Evolutionary conservation across 1,140 invertebrate genomes (phyloP).

Genomic region (Antheraea pernyi): DNA sequence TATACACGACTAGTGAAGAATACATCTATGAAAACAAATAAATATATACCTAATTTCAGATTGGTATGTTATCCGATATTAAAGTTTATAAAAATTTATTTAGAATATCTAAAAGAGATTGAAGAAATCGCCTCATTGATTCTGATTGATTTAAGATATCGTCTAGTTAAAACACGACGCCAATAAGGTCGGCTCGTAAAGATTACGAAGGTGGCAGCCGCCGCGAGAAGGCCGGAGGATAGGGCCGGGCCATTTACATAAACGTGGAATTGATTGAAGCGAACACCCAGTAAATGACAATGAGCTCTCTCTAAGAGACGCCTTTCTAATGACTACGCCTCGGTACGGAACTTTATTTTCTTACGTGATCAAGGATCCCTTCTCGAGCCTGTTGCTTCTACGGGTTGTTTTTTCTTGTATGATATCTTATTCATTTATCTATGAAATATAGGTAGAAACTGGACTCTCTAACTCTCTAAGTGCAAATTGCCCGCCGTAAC

Average conservation of each 20-base stretch:
- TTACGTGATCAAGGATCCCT: slow-evolving; percentile 24
- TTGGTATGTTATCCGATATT: no score
- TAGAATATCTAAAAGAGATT: not conserved
- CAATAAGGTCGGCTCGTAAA: not conserved
- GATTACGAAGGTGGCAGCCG: not conserved
- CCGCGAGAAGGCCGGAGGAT: not conserved
- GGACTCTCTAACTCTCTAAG: not conserved
- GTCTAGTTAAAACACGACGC: not conserved
- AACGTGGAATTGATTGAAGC: slow-evolving; percentile 73
- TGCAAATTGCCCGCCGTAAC: not conserved
- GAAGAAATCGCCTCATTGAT: not conserved
- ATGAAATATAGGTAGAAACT: not conserved
- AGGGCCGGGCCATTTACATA: slow-evolving; percentile 58
- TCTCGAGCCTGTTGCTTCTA: slow-evolving; percentile 44
- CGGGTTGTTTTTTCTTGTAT: not conserved
- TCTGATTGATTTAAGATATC: not conserved
- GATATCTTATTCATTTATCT: not conserved
- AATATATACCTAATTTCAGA: no score
- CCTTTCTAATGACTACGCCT: slow-evolving; percentile 56
- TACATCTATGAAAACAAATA: no score
- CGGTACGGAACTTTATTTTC: slow-evolving; percentile 35
- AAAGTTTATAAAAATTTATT: no score
- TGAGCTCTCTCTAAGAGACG: slow-evolving; percentile 30
- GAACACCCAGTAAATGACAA: slow-evolving; percentile 19
- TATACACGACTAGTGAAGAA: no score